Evolutionary conservation across 2,113 vertebrate genomes (phyloP), one percentile per base, ranked within the genome.

Genomic region (Irena cyanogastra): DNA sequence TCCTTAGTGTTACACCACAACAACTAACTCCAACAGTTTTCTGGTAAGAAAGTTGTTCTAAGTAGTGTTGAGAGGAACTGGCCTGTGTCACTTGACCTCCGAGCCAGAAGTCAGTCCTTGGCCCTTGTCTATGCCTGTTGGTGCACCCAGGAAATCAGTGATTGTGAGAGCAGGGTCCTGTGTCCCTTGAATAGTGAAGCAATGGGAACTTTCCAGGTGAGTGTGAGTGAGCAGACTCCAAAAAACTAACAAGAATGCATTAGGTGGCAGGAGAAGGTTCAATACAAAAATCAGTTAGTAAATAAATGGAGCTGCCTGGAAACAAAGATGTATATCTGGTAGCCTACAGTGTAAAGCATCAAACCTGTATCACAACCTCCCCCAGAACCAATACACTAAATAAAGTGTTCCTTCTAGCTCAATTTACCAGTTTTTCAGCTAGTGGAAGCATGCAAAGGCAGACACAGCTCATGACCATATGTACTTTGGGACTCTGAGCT

Each of bases 221-320:
- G 11, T 33, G 24, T 24, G 54, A 57, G 76, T 53, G 37, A 83
- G 50, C 28, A 50, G 49, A 42, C 16, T 89, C 28, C 42, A 87
- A 49, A 89, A 54, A 72, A 65, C 16, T 83, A 91, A 82, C 28
- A 87, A 64, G 60, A 89, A 87, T 47, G 0, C 89, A 85, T 79
- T 76, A 83, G 37, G 42, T 72, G 50, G 17, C 45, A 91, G 81
- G 83, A 89, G 16, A 50, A 69, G 7, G 18, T 69, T 86, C 53
- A 63, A 83, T 76, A 63, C 27, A 83, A 91, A 91, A 77, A 85
- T 83, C 63, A 86, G 61, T 68, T 85, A 83, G 37, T 50, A 91
- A 91, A 96, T 76, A 89, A 87, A 90, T 63, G 33, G 50, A 83
- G 8, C 23, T 93, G 33, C 54, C 66, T 90, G 52, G 30, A 91